Percentiles rank a stretch among this genome's conserved stretches.
These are phyloP conservation scores for Athalia circularis DNA, from an alignment of 2,888 invertebrate species.

Conservation along the genomic window DNA sequence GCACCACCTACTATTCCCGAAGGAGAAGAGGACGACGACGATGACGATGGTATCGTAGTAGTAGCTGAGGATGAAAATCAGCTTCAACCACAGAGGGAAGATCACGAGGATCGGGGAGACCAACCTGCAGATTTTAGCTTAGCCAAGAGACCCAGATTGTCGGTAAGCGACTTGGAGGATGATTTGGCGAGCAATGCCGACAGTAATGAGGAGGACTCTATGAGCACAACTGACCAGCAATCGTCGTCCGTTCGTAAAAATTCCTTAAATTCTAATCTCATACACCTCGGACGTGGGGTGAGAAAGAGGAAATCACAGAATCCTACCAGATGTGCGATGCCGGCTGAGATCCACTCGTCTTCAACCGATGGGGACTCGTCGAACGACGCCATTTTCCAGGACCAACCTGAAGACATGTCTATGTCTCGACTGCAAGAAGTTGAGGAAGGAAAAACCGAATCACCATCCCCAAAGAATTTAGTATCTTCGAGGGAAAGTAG, in stretches of 20 bases:
- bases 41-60: conserved; percentile 86
- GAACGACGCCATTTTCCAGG: conserved; percentile 75
- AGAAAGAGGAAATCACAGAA: conserved; percentile 93
- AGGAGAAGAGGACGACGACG: conserved; percentile 71
- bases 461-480: conserved; percentile 58
- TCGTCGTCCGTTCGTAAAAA: conserved; percentile 52
- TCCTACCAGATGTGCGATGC: conserved; percentile 86
- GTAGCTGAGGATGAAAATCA: conserved; percentile 81
- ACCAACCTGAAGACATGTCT: conserved; percentile 73
- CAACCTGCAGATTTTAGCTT: conserved; percentile 84
- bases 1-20: conserved; percentile 64
- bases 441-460: conserved; percentile 63
- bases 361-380: conserved; percentile 80
- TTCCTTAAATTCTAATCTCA: conserved; percentile 60
- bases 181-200: conserved; percentile 79
- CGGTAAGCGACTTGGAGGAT: conserved; percentile 77
- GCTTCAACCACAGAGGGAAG: conserved; percentile 64
- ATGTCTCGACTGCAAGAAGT: conserved; percentile 70
- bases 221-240: conserved; percentile 64
- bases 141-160: conserved; percentile 79
- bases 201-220: conserved; percentile 77
- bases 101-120: conserved; percentile 73
- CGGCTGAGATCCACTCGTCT: conserved; percentile 76
- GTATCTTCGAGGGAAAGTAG: conserved; percentile 49
- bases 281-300: conserved; percentile 67